These are phyloP conservation scores for Ranitomeya imitator DNA, from an alignment of 2,113 vertebrate species.

Conservation along the genomic window DNA sequence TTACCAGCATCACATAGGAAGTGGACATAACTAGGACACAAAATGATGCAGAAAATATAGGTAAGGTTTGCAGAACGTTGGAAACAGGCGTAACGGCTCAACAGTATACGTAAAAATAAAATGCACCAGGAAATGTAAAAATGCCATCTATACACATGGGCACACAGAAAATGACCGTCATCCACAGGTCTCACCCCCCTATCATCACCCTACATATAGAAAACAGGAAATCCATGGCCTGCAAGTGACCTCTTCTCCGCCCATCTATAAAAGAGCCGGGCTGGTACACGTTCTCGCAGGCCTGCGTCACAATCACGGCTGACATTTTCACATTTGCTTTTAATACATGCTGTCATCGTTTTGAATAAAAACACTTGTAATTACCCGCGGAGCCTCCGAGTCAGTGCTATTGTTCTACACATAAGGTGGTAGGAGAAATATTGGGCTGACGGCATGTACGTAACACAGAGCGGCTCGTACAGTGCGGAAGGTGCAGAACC, in stretches of 20 bases:
- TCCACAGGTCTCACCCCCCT: background rate
- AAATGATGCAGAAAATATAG: background rate
- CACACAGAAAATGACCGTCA: background rate
- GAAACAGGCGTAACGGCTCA: background rate
- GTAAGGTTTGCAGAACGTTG: background rate
- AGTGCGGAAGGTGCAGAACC: too few species aligned
- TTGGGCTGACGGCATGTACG: background rate
- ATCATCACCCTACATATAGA: background rate
- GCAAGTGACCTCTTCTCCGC: slow-evolving; percentile 16
- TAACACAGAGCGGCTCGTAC: background rate
- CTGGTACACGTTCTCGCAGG: background rate
- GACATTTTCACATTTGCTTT: background rate
- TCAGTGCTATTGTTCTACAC: background rate
- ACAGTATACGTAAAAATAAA: background rate
- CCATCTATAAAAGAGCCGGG: background rate
- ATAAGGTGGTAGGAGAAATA: background rate
- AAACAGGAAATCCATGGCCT: slow-evolving; percentile 31
- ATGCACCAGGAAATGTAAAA: background rate
- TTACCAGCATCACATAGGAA: background rate
- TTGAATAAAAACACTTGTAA: slow-evolving; percentile 5
- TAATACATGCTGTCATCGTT: background rate
- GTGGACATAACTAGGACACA: background rate
- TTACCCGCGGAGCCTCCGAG: background rate
- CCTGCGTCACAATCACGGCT: background rate
- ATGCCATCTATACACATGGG: background rate